Percentiles rank a stretch among this genome's conserved stretches.
Conservation (phyloP, 2,797 vertebrate species). For the Scolopax bukidnonensis region DNA sequence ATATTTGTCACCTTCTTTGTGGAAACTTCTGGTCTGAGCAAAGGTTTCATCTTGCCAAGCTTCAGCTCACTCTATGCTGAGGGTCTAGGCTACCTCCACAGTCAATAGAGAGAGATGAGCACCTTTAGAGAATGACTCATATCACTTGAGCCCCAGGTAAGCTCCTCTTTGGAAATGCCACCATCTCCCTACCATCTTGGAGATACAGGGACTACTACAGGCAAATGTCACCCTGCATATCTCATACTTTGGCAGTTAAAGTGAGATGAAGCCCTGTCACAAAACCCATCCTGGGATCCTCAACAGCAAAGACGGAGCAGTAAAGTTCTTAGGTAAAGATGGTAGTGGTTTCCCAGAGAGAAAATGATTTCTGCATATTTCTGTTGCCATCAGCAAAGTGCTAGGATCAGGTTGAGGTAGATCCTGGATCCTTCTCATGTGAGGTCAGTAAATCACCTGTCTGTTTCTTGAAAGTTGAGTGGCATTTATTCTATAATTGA, state of each 20-base stretch:
- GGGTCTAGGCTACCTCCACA: rapidly evolving
- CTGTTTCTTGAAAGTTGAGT: background rate
- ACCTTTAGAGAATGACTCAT: background rate
- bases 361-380: background rate
- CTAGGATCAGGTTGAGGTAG: background rate
- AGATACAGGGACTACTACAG: background rate
- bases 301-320: background rate
- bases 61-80: background rate
- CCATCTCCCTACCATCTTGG: background rate
- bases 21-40: background rate
- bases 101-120: background rate
- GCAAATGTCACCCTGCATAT: background rate
- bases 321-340: background rate
- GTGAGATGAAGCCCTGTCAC: background rate
- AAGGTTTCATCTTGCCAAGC: background rate
- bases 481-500: background rate
- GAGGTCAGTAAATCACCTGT: background rate
- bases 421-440: background rate
- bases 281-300: background rate
- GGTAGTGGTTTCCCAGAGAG: background rate
- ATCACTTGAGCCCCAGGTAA: background rate
- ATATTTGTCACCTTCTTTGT: background rate
- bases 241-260: background rate
- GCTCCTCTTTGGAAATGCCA: background rate
- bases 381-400: rapidly evolving